Conservation (phyloP, 2,888 invertebrate genomes). For the Melipona beecheii region DNA sequence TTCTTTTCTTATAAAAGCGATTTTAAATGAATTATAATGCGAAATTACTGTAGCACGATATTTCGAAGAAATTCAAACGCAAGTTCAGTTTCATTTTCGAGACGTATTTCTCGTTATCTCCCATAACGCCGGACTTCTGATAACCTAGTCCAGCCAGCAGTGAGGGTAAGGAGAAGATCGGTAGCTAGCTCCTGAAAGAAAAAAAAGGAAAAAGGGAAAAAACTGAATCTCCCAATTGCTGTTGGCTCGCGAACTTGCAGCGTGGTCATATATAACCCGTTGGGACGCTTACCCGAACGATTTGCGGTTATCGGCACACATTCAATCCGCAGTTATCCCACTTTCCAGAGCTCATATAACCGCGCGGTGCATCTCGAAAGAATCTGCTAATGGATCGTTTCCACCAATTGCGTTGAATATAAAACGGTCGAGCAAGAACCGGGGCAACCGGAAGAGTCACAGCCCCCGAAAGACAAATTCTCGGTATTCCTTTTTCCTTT, state of each 20-base stretch:
- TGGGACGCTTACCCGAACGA: constrained; percentile 42
- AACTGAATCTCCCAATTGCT: constrained; percentile 51
- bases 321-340: constrained; percentile 52
- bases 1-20: too few species aligned
- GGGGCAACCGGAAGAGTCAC: too few species aligned
- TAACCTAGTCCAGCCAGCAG: not conserved
- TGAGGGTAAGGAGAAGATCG: constrained; percentile 25
- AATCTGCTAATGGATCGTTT: constrained; percentile 55
- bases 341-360: constrained; percentile 40
- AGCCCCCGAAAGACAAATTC: not conserved
- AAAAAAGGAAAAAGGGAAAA: not conserved
- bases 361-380: constrained; percentile 35
- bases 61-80: too few species aligned
- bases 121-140: not conserved
- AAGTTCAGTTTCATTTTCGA: too few species aligned
- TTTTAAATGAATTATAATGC: too few species aligned
- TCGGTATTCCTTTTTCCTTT: too few species aligned
- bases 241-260: constrained; percentile 46
- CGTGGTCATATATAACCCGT: constrained; percentile 29
- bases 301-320: constrained; percentile 53
- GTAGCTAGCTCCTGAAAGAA: not conserved
- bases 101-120: too few species aligned
- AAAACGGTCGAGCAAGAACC: constrained; percentile 27
- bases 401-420: constrained; percentile 36
- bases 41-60: too few species aligned